Conservation (phyloP, 2,888 invertebrate genomes). For the Hedya salicella region DNA sequence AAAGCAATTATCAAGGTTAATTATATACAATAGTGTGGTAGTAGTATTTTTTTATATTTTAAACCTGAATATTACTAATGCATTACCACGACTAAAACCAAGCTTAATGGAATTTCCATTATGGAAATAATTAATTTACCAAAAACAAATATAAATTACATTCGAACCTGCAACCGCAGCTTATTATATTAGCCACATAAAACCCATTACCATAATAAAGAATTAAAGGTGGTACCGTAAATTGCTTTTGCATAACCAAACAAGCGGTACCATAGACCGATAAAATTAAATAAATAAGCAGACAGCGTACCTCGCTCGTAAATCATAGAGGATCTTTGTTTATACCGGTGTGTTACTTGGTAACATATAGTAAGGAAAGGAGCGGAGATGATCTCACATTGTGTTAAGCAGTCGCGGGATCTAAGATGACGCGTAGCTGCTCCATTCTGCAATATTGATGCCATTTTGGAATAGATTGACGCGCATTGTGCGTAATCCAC, state of each 20-base stretch:
- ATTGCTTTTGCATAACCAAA: slow-evolving; percentile 9
- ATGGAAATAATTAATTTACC: too few relatives aligned
- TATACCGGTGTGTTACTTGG: slow-evolving; percentile 43
- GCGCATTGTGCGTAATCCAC: too few relatives aligned
- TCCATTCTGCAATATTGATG: too few relatives aligned
- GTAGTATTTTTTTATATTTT: too few relatives aligned
- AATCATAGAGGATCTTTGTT: slow-evolving; percentile 55
- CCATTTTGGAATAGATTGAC: too few relatives aligned
- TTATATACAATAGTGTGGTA: too few relatives aligned
- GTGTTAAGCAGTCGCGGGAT: too few relatives aligned
- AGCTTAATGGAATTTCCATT: too few relatives aligned
- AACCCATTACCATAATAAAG: slow-evolving; percentile 16
- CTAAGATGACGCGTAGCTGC: too few relatives aligned
- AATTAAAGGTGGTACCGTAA: slow-evolving; percentile 23
- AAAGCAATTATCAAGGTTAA: too few relatives aligned
- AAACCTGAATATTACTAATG: too few relatives aligned
- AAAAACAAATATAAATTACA: background rate
- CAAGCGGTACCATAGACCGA: slow-evolving; percentile 21
- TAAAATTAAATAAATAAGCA: slow-evolving; percentile 41
- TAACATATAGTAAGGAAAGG: slow-evolving; percentile 1
- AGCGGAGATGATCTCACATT: background rate
- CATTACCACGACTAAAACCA: too few relatives aligned
- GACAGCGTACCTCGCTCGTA: slow-evolving; percentile 44
- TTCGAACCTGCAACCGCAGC: background rate
- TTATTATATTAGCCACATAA: background rate